Base-by-base conservation (phyloP, 2,113 vertebrate species). In the Camelus bactrianus region DNA sequence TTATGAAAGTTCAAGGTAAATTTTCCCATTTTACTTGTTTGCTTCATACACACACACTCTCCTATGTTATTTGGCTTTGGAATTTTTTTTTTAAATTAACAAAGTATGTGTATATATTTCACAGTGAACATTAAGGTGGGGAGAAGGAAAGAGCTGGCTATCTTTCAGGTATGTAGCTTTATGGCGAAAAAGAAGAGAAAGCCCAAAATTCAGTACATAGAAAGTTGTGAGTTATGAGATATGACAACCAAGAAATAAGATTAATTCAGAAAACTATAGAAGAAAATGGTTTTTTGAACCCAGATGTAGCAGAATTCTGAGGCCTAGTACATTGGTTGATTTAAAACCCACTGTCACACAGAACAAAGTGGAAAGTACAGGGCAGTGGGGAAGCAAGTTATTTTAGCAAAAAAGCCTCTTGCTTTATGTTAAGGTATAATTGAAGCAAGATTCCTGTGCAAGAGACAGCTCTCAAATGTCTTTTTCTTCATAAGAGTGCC, bases 181-280 rank as follows among this genome's bases (percentile, higher is more conserved):
- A 13, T 28, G 20, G 46, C 10, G 35, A 93, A 91, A 56, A 30
- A 65, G 76, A 87, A 89, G 10, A 90, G 35, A 84, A 90, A 89
- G 42, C 26, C 56, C 52, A 7, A 60, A 81, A 85, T 75, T 93
- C 65, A 70, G 60, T 38, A 86, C 35, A 50, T 13, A 70, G 38
- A 54, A 38, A 50, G 26, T 12, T 90, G 30, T 95, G 93, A 89
- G 48, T 93, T 94, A 91, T 83, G 72, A 93, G 81, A 80, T 76
- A 76, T 72, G 95, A 89, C 84, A 97, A 72, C 85, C 91, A 96
- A 93, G 81, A 96, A 96, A 94, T 89, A 93, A 65, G 93, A 72
- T 81, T 85, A 77, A 88, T 89, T 94, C 93, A 82, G 81, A 95
- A 92, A 93, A 88, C n/a, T 46, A 60, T 3, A 77, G 77, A 91